These are phyloP conservation scores for Amphiduros pacificus DNA, from an alignment of 2,888 invertebrate genomes.

Conservation along the genomic window DNA sequence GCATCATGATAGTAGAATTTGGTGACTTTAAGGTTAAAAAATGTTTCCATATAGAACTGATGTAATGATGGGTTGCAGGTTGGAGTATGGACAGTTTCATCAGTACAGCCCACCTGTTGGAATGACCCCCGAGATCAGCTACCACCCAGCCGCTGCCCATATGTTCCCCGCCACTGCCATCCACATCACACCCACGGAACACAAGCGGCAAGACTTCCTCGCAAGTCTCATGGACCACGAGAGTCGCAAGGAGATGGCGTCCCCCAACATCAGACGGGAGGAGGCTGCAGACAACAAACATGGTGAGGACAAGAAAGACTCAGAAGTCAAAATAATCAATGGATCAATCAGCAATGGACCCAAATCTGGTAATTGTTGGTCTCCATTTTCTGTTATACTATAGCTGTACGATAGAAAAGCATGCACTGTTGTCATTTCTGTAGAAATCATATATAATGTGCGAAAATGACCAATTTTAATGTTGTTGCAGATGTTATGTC, in stretches of 20 bases:
- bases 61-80: too few relatives aligned
- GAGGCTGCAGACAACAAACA: neutral
- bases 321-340: slow-evolving; percentile 6
- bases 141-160: slow-evolving; percentile 57
- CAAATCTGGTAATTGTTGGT: neutral
- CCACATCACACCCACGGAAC: slow-evolving; percentile 6
- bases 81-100: slow-evolving; percentile 33
- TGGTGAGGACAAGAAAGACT: slow-evolving; percentile 2
- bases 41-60: too few relatives aligned
- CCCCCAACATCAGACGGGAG: neutral
- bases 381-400: too few relatives aligned
- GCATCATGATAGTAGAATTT: too few relatives aligned
- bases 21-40: too few relatives aligned
- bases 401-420: too few relatives aligned
- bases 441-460: too few relatives aligned
- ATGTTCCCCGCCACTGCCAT: slow-evolving; percentile 14
- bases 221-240: slow-evolving; percentile 6
- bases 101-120: slow-evolving; percentile 36
- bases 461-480: too few relatives aligned
- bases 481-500: too few relatives aligned
- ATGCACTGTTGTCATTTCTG: too few relatives aligned
- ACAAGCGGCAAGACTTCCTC: slow-evolving; percentile 9
- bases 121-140: slow-evolving; percentile 31
- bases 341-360: neutral
- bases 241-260: neutral